Evolutionary conservation across 2,113 vertebrate genomes (phyloP).

Genomic region (Aspiorhynchus laticeps): DNA sequence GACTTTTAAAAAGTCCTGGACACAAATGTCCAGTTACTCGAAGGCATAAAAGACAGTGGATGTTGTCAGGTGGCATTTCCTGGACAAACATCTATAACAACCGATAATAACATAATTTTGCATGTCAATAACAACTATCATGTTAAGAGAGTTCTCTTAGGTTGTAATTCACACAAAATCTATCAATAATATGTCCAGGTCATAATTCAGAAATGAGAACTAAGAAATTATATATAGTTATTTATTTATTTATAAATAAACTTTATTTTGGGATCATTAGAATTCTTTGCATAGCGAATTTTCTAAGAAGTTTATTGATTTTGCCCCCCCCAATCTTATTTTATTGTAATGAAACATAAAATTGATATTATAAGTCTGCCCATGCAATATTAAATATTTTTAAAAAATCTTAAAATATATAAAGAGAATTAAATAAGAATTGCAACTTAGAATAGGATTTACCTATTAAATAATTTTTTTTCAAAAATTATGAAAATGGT

Average conservation of each 20-base stretch:
- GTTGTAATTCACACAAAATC: not conserved
- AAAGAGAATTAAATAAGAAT: too few relatives aligned
- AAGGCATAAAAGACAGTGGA: not conserved
- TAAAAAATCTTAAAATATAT: too few relatives aligned
- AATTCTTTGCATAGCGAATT: not conserved
- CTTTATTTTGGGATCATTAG: too few relatives aligned
- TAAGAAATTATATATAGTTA: too few relatives aligned
- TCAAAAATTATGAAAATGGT: too few relatives aligned
- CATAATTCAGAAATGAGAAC: not conserved
- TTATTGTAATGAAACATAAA: too few relatives aligned
- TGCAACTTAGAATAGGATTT: too few relatives aligned
- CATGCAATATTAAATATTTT: too few relatives aligned
- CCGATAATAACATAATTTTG: not conserved
- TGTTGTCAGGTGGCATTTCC: not conserved
- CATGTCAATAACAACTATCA: not conserved
- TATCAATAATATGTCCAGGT: not conserved
- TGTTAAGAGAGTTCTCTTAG: not conserved
- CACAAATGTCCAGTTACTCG: constrained; percentile 61
- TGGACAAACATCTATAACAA: not conserved
- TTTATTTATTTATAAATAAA: too few relatives aligned
- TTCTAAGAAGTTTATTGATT: not conserved
- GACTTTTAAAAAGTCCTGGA: constrained; percentile 41
- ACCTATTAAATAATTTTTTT: too few relatives aligned
- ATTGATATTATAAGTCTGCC: too few relatives aligned
- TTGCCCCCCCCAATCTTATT: not conserved